Conservation (phyloP, 2,888 invertebrate genomes). For the Apamea epomidion region DNA sequence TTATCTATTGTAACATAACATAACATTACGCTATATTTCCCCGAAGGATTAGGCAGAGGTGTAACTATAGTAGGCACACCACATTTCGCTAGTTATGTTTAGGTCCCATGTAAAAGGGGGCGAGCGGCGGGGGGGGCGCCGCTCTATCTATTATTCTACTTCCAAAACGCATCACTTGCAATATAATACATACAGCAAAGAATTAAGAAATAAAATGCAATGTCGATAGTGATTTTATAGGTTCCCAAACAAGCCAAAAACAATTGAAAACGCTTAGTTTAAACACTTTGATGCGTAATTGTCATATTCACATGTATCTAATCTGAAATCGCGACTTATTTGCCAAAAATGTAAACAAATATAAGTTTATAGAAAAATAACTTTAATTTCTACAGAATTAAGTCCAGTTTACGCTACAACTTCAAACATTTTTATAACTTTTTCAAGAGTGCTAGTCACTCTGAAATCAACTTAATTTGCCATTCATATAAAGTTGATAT, state of each 20-base stretch:
- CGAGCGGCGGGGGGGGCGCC: too few species aligned
- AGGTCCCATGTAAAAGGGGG: not conserved
- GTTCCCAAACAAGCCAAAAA: not conserved
- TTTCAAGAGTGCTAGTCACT: too few species aligned
- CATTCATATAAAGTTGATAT: too few species aligned
- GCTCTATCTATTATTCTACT: not conserved
- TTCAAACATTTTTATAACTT: too few species aligned
- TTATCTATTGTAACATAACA: not conserved
- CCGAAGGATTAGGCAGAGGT: not conserved
- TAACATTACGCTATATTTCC: not conserved
- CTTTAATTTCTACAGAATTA: too few species aligned
- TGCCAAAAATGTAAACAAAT: too few species aligned
- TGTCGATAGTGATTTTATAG: not conserved
- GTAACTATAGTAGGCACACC: not conserved
- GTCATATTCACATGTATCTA: not conserved
- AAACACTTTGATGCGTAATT: not conserved
- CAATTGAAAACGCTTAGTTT: not conserved
- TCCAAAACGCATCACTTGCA: not conserved
- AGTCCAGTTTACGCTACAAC: too few species aligned
- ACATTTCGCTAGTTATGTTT: not conserved
- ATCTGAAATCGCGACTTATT: too few species aligned
- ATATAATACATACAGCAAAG: not conserved
- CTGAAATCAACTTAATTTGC: too few species aligned
- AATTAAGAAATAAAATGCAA: not conserved
- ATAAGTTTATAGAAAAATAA: too few species aligned